phyloP scores from a whole-genome alignment of 2,888 invertebrate species.

The Calliphora vomitoria region DNA sequence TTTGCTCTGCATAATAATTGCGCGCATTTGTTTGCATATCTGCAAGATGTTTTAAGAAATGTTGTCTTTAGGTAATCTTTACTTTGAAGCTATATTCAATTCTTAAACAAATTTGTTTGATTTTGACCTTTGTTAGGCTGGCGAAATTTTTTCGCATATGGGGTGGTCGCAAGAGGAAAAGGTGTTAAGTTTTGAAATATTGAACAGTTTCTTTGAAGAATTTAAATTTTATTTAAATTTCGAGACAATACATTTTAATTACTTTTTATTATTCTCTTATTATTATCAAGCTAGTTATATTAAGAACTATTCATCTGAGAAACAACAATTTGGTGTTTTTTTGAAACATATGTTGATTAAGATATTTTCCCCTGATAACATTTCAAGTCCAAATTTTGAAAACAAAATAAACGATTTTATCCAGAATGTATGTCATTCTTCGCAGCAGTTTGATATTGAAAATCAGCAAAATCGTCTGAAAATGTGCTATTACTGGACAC shows the following conservation, averaged over 20 bases:
- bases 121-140: constrained; percentile 44
- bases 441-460: too few relatives aligned
- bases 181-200: constrained; percentile 46
- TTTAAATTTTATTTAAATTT: background rate
- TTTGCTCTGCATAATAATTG: constrained; percentile 41
- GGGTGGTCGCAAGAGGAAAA: constrained; percentile 32
- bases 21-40: constrained; percentile 62
- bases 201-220: background rate
- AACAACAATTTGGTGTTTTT: too few relatives aligned
- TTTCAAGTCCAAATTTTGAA: too few relatives aligned
- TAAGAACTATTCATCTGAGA: too few relatives aligned
- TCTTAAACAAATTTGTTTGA: constrained; percentile 31
- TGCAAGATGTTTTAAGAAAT: constrained; percentile 63
- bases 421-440: too few relatives aligned
- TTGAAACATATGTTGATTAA: too few relatives aligned
- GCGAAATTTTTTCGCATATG: background rate
- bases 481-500: too few relatives aligned
- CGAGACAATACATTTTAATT: background rate
- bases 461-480: too few relatives aligned
- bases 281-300: too few relatives aligned
- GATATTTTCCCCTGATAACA: too few relatives aligned
- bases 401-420: too few relatives aligned
- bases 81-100: background rate
- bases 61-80: background rate
- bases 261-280: too few relatives aligned